Evolutionary conservation across 2,113 vertebrate species (phyloP).

Genomic region (Eolophus roseicapilla): DNA sequence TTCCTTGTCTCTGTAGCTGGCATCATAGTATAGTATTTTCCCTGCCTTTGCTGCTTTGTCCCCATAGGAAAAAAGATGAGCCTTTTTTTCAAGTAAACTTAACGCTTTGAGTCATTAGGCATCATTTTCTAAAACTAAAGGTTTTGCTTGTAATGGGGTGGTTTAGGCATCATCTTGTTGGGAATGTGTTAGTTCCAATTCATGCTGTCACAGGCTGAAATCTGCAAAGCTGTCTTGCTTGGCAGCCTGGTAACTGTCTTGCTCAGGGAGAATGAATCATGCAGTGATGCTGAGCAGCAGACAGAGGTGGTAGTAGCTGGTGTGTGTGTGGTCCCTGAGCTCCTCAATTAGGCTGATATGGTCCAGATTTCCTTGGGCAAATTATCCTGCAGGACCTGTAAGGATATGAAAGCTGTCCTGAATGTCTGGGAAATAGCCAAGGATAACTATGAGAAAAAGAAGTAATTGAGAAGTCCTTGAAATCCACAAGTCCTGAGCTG

Average conservation of each 20-base stretch:
- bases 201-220: background rate
- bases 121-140: background rate
- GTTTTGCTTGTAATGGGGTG: background rate
- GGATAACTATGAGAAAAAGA: background rate
- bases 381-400: background rate
- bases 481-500: background rate
- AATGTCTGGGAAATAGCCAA: background rate
- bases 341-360: background rate
- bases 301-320: background rate
- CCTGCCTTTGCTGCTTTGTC: background rate
- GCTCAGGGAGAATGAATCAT: background rate
- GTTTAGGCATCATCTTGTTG: background rate
- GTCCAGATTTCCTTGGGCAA: background rate
- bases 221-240: background rate
- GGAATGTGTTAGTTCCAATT: background rate
- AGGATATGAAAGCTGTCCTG: background rate
- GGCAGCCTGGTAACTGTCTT: slow-evolving; percentile 2
- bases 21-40: background rate
- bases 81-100: background rate
- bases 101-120: background rate
- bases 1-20: background rate
- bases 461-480: background rate
- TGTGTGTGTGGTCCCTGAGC: background rate
- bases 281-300: background rate
- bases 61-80: background rate